Conservation (phyloP, 1,140 invertebrate genomes). For the Leptinotarsa defecta region DNA sequence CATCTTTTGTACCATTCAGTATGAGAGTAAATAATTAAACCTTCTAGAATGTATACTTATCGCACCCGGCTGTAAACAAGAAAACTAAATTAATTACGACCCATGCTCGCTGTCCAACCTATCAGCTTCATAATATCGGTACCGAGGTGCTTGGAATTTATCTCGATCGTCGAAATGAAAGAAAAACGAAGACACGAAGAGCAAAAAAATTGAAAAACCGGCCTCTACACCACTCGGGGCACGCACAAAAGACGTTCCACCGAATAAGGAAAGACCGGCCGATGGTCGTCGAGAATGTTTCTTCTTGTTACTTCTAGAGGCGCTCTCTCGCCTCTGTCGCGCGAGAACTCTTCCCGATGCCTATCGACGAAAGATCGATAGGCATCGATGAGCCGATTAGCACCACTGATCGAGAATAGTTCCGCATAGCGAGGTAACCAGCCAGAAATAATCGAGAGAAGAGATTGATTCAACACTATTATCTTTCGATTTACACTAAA, state of each 20-base stretch:
- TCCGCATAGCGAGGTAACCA: not conserved
- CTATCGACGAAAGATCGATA: not conserved
- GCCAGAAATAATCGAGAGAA: too few species aligned
- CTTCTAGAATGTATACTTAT: not conserved
- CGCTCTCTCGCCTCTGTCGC: not conserved
- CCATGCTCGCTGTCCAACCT: not conserved
- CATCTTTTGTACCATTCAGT: too few species aligned
- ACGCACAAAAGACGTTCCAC: slow-evolving; percentile 5
- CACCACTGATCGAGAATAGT: not conserved
- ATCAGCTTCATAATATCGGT: slow-evolving; percentile 2
- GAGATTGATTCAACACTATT: too few species aligned
- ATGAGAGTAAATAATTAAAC: too few species aligned
- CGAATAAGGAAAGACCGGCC: not conserved
- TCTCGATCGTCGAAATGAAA: slow-evolving; percentile 5
- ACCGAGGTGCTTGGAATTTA: slow-evolving; percentile 2
- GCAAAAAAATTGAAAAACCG: not conserved
- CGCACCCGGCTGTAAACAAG: not conserved
- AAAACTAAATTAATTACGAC: not conserved
- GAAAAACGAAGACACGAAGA: not conserved
- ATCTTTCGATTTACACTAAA: too few species aligned
- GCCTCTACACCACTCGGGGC: slow-evolving; percentile 4
- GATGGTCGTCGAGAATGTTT: not conserved
- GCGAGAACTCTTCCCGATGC: not conserved
- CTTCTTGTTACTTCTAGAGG: not conserved
- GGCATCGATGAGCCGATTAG: not conserved